phyloP scores from a whole-genome alignment of 2,113 vertebrate species.

The Gallinago media region DNA sequence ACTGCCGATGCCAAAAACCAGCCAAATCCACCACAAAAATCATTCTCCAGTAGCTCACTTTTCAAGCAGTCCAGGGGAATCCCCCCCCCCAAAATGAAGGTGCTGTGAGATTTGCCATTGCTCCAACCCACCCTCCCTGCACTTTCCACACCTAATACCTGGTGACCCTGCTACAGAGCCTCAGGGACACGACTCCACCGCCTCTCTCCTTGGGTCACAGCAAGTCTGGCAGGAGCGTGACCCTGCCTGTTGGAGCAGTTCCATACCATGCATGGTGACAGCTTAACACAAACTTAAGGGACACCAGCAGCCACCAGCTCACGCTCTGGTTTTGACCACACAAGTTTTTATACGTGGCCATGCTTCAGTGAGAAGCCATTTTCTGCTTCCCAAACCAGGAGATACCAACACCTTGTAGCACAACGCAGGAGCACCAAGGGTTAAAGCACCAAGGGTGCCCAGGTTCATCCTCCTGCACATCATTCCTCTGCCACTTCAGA shows the following conservation, averaged over 20 bases:
- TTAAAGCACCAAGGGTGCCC: accelerated
- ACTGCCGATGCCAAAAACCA: neutral
- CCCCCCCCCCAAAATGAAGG: accelerated
- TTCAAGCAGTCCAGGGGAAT: neutral
- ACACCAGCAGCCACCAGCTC: neutral
- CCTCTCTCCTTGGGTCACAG: accelerated
- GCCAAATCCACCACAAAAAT: neutral
- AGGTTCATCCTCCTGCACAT: neutral
- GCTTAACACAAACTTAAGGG: neutral
- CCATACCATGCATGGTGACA: accelerated
- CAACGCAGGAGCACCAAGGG: accelerated
- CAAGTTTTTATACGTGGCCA: neutral
- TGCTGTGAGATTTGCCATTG: accelerated
- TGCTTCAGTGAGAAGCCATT: neutral
- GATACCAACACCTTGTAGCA: neutral
- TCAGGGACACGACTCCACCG: accelerated
- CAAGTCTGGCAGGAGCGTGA: neutral
- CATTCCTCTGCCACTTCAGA: accelerated
- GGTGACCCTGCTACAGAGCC: neutral
- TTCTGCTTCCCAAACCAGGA: accelerated
- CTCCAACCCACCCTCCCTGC: neutral
- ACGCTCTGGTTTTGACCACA: accelerated
- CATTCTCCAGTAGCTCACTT: accelerated
- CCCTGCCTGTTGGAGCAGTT: too few relatives aligned
- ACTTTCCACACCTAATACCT: accelerated